Evolutionary conservation across 2,113 vertebrate genomes (phyloP), one percentile per base, ranked within the genome.

Genomic region (Antechinus stuartii): DNA sequence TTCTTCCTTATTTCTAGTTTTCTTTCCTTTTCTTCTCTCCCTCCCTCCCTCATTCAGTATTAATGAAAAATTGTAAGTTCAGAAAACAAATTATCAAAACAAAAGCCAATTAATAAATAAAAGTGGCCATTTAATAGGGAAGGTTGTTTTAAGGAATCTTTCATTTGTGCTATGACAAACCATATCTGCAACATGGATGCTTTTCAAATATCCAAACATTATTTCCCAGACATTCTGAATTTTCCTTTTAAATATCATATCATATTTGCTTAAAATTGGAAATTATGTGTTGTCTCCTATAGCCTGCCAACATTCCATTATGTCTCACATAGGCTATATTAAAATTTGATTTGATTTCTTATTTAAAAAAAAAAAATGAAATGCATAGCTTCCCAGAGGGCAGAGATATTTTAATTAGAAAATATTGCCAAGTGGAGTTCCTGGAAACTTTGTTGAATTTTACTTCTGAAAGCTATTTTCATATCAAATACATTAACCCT

Each of bases 121-220:
- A 97, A 94, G 57, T 52, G 30, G 3, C 96, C 22, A 30, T 96
- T 49, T 94, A 95, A 92, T 49, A 92, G 95, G 90, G 26, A 96
- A 84, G 76, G 68, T 68, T 92, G 68, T 49, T 96, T 94, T 1
- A 52, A 95, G 46, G 91, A 49, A 92, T 94, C 91, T 92, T 95
- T 22, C n/a, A 57, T 89, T 95, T 25, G 49, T 94, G 30, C 1
- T 90, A 97, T 95, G n/a, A 53, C 54, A 93, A 2, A 0, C 16
- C 95, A 9, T 61, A 46, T 97, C 97, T 94, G 94, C 93, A 49
- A 98, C 98, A 92, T 49, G 93, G 11, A 96, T 94, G 47, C 93
- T 56, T 96, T 97, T 96, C 89, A 95, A 94, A 94, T 57, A 95
- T 27, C 30, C 50, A 94, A 90, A n/a, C 35, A 25, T 0, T 49